Percentiles rank a stretch among this genome's conserved stretches.
Evolutionary conservation across 2,888 invertebrate species (phyloP).

Genomic region (Drosophila monieri): DNA sequence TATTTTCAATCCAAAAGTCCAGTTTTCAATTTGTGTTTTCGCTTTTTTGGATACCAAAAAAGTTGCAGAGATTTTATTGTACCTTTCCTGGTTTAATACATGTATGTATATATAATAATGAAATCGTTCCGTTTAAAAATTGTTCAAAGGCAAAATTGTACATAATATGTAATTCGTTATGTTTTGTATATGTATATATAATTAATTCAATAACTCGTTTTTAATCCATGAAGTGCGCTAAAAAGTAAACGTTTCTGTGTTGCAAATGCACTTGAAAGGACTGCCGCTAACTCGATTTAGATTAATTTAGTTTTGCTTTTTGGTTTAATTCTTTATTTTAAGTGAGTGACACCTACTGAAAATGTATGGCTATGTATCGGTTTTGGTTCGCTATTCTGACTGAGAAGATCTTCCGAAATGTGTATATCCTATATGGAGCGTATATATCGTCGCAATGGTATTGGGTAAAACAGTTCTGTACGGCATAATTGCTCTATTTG

Average conservation of each 20-base stretch:
- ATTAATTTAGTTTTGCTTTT: constrained; percentile 3
- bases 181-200: constrained; percentile 38
- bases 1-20: not conserved
- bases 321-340: constrained; percentile 7
- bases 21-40: constrained; percentile 41
- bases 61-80: constrained; percentile 68
- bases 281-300: constrained; percentile 20
- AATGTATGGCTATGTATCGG: constrained; percentile 20
- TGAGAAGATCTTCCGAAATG: constrained; percentile 6
- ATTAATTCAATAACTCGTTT: constrained; percentile 44
- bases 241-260: constrained; percentile 56
- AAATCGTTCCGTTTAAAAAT: constrained; percentile 66
- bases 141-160: constrained; percentile 71
- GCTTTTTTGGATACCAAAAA: constrained; percentile 74
- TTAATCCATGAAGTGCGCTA: constrained; percentile 55
- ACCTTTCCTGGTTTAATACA: constrained; percentile 53
- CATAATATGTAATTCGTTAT: constrained; percentile 57
- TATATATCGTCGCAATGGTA: constrained; percentile 9
- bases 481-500: constrained; percentile 34
- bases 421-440: constrained; percentile 12
- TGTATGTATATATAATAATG: constrained; percentile 55
- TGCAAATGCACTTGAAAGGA: constrained; percentile 34
- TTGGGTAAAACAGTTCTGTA: constrained; percentile 48
- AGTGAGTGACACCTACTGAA: constrained; percentile 23
- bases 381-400: constrained; percentile 9